Evolutionary conservation across 2,797 vertebrate genomes (phyloP).

Genomic region (Girardinus metallicus): DNA sequence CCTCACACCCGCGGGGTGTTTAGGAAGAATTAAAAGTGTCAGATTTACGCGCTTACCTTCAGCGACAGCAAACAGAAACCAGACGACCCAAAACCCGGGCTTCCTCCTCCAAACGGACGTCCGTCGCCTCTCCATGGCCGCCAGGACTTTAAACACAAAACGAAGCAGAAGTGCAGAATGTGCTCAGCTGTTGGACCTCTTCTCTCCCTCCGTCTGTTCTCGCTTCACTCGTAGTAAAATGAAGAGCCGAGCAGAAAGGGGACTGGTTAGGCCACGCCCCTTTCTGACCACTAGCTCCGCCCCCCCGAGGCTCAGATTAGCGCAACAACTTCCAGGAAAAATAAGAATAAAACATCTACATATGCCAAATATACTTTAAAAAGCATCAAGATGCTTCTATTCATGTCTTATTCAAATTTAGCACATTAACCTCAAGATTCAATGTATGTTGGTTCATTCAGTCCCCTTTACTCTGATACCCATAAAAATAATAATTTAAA

Average conservation of each 20-base stretch:
- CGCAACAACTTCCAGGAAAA: not conserved
- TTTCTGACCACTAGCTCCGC: not conserved
- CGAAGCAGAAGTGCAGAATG: not conserved
- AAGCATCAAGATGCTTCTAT: not conserved
- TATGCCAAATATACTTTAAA: not conserved
- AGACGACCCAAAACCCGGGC: constrained; percentile 46
- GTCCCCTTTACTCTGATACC: not conserved
- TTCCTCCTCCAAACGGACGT: constrained; percentile 6
- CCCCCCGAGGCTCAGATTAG: not conserved
- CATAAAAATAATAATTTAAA: not conserved
- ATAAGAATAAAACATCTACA: not conserved
- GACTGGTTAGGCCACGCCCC: not conserved
- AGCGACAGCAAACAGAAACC: constrained; percentile 28
- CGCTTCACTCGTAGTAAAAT: not conserved
- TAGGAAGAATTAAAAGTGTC: not conserved
- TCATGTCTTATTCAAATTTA: not conserved
- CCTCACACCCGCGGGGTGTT: not conserved
- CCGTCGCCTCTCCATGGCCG: constrained; percentile 46
- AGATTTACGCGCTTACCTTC: constrained; percentile 66
- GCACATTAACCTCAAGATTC: not conserved
- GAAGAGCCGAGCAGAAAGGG: not conserved
- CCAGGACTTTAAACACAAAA: not conserved
- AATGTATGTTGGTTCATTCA: not conserved
- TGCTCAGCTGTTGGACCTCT: not conserved
- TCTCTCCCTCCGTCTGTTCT: not conserved